Percentiles rank a stretch among this genome's conserved stretches.
These are phyloP conservation scores for Mycteria americana DNA, from an alignment of 2,797 vertebrate species.

Conservation along the genomic window DNA sequence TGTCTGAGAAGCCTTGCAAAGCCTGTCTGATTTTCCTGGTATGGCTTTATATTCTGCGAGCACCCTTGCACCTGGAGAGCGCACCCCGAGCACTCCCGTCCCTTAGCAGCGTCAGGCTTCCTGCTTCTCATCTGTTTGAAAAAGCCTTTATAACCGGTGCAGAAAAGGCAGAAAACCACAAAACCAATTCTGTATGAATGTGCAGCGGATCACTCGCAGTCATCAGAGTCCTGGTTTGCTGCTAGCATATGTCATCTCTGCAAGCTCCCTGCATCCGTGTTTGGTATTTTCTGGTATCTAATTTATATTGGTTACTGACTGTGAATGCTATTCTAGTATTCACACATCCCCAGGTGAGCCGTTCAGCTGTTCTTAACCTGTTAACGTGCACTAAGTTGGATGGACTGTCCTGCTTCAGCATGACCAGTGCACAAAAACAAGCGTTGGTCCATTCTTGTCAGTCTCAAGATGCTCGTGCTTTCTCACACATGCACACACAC, in stretches of 20 bases:
- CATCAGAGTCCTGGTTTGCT: not conserved
- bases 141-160: not conserved
- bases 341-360: rapidly evolving
- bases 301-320: not conserved
- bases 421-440: not conserved
- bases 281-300: not conserved
- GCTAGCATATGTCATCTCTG: not conserved
- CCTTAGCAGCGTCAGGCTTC: not conserved
- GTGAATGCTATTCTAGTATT: not conserved
- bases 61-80: not conserved
- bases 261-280: not conserved
- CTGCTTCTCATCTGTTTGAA: not conserved
- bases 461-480: not conserved
- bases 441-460: not conserved
- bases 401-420: not conserved
- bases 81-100: not conserved
- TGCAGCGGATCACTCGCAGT: not conserved
- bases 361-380: not conserved
- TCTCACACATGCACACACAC: not conserved
- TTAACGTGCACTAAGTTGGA: not conserved
- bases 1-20: not conserved
- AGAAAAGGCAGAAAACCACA: not conserved
- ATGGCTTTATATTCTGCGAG: not conserved
- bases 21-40: not conserved
- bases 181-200: not conserved